Evolutionary conservation across 1,140 invertebrate species (phyloP), one percentile per base, ranked within the genome.

Genomic region (Penaeus indicus): DNA sequence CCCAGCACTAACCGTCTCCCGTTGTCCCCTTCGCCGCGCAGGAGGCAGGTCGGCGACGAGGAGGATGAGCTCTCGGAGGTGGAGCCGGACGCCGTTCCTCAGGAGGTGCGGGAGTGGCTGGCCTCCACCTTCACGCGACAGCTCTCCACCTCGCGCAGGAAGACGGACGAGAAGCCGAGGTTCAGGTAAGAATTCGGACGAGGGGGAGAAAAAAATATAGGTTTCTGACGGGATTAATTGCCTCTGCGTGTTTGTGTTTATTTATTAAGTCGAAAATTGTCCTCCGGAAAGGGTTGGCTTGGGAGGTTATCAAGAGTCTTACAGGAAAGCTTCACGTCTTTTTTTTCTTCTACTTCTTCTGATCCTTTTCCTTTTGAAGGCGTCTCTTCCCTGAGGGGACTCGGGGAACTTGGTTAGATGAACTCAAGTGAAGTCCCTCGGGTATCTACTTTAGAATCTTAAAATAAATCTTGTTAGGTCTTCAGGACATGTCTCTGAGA

Each of bases 111-210:
- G 88, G 97, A 99, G 93, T 99, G 98, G 98, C 93, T 99, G 91
- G 97, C 98, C 27, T 97, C 98, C 69, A 99, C 98, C n/a, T 99
- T 99, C 93, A 99, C 98, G 1, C 94, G 97, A 88, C 97, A 98
- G 92, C 97, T 95, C 85, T 96, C 95, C 84, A 95, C 95, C 90
- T 90, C 89, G 86, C 95, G 95, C 89, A 94, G 94, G 92, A 95
- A 94, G 92, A 95, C 94, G 63, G 97, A 96, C 92, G 96, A 96
- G 92, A 97, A 97, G 92, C 96, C 96, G 25, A 89, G 89, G 86
- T 91, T 91, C 83, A 90, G 90, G 90, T 91, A 18, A 90, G 85
- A 18, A n/a, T 27, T 69, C 54, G 32, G 32, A 21, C 10, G 67
- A 72, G n/a, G 19, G 27, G 27, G 27, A 79, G 32, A 13, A 13